Base-by-base conservation (phyloP, 2,113 vertebrate genomes). In the Bolborhynchus lineola region DNA sequence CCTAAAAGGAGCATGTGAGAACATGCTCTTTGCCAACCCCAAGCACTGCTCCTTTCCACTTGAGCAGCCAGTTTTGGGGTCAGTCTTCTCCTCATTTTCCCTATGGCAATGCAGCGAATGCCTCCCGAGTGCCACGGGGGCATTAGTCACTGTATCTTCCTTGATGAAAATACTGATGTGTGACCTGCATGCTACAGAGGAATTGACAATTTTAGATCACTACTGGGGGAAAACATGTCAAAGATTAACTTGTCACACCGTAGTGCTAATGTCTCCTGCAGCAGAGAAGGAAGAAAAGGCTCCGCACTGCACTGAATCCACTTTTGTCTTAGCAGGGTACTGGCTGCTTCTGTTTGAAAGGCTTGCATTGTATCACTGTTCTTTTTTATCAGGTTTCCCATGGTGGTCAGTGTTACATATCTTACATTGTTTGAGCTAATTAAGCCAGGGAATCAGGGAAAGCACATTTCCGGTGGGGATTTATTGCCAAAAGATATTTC, bases 391-490 rank as follows among this genome's bases (percentile, higher is more conserved):
- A 74, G 71, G 91, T 86, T 90, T 91, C 72, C 90, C 86, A 92
- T 86, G 94, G 83, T 88, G 90, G 85, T 94, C 90, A 90, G 80
- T 92, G 83, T 84, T 92, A 95, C 95, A 95, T 95, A 91, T 92
- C 88, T 93, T 90, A 95, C 95, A 79, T 87, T 79, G 72, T 95
- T 94, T 88, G 85, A 96, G 83, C 78, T 96, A 96, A 96, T 97
- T 95, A 94, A 95, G 74, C 70, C 6, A 0, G 68, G 68, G 82
- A 91, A 92, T 88, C 65, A 94, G 83, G 91, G 76, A 92, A 88
- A 87, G 92, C 84, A 93, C 47, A 64, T 96, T 94, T 96, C 85
- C 85, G 91, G 87, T 1, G 2, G 95, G 64, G 78, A 92, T 64
- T 88, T 92, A 92, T 82, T 95, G 82, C 90, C 95, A 70, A 95